Conservation (phyloP, 2,888 invertebrate genomes). For the Altica lythri region DNA sequence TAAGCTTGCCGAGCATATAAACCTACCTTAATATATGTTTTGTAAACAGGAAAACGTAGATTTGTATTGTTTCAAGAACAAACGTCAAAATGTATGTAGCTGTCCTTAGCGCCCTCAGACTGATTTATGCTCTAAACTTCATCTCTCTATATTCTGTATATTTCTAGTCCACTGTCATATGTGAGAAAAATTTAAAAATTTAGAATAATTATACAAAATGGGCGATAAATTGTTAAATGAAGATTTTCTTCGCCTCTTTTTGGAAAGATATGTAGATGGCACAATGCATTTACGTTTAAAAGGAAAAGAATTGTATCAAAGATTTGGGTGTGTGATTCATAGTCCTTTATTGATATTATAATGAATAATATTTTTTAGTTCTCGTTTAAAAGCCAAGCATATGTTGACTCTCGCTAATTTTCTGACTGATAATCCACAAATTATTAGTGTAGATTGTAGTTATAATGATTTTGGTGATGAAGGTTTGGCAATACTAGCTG, state of each 20-base stretch:
- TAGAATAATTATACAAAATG: too few species aligned
- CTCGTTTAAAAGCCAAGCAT: constrained; percentile 59
- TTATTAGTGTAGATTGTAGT: constrained; percentile 61
- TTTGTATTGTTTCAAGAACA: too few species aligned
- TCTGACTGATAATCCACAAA: constrained; percentile 56
- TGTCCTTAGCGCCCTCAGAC: too few species aligned
- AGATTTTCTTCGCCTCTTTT: constrained; percentile 50
- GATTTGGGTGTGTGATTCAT: constrained; percentile 49
- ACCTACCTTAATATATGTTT: too few species aligned
- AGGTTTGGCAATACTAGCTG: constrained; percentile 58
- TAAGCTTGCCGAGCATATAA: too few species aligned
- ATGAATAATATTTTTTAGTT: constrained; percentile 16
- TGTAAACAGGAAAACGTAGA: too few species aligned
- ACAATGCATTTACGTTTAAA: constrained; percentile 60
- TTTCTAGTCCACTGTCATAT: too few species aligned
- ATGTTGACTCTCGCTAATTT: constrained; percentile 61
- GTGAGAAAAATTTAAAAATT: too few species aligned
- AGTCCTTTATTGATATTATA: background rate
- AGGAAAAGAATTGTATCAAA: constrained; percentile 60
- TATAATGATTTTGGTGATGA: constrained; percentile 63
- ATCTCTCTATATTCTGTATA: too few species aligned
- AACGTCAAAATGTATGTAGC: too few species aligned
- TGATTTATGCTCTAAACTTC: too few species aligned
- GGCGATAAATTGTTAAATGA: constrained; percentile 33
- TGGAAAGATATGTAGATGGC: constrained; percentile 62